Evolutionary conservation across 1,140 invertebrate genomes (phyloP), one percentile per base, ranked within the genome.

Genomic region (Leptinotarsa defecta): DNA sequence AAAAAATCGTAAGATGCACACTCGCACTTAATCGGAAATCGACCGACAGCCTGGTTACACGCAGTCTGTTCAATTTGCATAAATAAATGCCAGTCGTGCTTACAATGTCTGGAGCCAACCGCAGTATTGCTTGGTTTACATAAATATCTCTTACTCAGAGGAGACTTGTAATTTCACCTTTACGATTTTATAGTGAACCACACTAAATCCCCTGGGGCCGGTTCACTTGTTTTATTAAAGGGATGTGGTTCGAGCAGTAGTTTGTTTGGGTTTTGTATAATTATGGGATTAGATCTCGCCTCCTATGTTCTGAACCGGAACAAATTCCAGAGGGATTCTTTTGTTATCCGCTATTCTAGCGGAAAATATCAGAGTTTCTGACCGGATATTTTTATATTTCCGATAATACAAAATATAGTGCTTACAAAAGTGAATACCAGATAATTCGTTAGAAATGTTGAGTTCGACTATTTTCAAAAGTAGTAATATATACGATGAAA

Each of bases 131-230:
- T 71, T 75, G 78, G 79, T 79, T 79, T 80, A 80, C 79, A 82
- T 83, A 82, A 83, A 82, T 82, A 81, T 82, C 80, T 79, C 79
- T 78, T 78, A 79, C 76, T 79, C 80, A 75, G 77, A 76, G 65
- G 77, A 80, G 78, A 81, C 79, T 80, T 81, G 82, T 83, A 82
- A 83, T 83, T 83, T 77, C 75, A 80, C 81, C 80, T 82, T 83
- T 81, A 82, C 78, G 79, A 80, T 80, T 82, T 77, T 73, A 81
- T 80, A 78, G 78, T 78, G 81, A 82, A 81, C 81, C 80, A 74
- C 76, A 76, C 72, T 81, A 79, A 81, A 82, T 82, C 81, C 79
- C 78, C 17, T 22, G 74, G 74, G 73, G 24, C 68, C 78, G 71
- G 72, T 71, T 76, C 75, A 75, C 78, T 52, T 70, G 68, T 52